Evolutionary conservation across 2,888 invertebrate genomes (phyloP).

Genomic region (Scelioninae gen. 1): DNA sequence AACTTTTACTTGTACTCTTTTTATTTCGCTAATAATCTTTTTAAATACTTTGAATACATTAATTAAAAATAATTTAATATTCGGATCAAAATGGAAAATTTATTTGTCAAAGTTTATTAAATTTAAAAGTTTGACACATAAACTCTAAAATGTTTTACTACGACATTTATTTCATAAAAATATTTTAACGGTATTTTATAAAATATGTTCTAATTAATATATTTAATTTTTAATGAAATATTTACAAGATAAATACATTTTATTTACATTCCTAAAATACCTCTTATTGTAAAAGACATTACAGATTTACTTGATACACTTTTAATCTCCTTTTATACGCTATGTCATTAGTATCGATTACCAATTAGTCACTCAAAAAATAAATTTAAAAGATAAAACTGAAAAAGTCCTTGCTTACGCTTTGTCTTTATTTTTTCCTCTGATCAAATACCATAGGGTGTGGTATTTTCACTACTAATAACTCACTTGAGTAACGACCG

Average conservation of each 20-base stretch:
- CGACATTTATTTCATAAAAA: no score
- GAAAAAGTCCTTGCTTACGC: neutral
- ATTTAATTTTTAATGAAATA: no score
- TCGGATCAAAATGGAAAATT: neutral
- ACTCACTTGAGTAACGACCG: constrained; percentile 4
- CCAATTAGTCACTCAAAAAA: constrained; percentile 2
- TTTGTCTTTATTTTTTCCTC: neutral
- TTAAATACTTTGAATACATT: neutral
- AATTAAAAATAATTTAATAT: neutral
- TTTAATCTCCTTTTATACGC: neutral
- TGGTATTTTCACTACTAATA: constrained; percentile 43
- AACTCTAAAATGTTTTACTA: no score
- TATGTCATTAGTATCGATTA: constrained; percentile 3
- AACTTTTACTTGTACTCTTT: neutral
- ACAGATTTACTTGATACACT: neutral
- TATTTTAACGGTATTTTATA: no score
- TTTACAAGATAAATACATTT: no score
- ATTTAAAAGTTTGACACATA: no score
- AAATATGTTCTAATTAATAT: no score
- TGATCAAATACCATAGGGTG: constrained; percentile 45
- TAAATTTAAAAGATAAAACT: neutral
- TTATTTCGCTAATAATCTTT: neutral
- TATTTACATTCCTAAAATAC: no score
- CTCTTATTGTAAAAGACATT: neutral
- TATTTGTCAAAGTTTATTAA: no score